phyloP scores from a whole-genome alignment of 1,140 invertebrate species.

The Drosophila arizonae region DNA sequence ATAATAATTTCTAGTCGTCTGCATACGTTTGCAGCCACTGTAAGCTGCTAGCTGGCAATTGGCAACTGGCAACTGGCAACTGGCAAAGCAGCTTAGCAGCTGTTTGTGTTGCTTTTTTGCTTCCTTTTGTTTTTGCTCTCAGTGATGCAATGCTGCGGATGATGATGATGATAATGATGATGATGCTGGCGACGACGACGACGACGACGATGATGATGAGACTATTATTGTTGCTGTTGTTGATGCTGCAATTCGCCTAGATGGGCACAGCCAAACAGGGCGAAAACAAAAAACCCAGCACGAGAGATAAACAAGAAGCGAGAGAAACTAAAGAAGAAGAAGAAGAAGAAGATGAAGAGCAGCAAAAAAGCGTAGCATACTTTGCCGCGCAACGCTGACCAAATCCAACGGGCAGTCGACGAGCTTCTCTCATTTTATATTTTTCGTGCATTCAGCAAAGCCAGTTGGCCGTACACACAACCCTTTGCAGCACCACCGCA shows the following conservation, averaged over 20 bases:
- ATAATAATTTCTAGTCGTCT: not conserved
- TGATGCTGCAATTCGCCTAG: slow-evolving; percentile 1
- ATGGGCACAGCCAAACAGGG: slow-evolving; percentile 11
- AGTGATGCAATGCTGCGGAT: slow-evolving; percentile 25
- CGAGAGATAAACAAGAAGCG: not conserved
- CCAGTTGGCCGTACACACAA: not conserved
- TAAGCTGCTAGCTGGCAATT: slow-evolving; percentile 13
- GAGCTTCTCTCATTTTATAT: not conserved
- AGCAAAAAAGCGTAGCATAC: slow-evolving; percentile 37
- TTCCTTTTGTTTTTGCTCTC: not conserved
- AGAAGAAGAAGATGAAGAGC: not conserved
- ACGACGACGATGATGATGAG: too few relatives aligned
- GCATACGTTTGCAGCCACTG: slow-evolving; percentile 12
- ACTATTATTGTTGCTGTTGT: not conserved
- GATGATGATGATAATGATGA: slow-evolving; percentile 14
- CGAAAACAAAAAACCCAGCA: not conserved
- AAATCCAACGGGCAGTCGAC: slow-evolving; percentile 23
- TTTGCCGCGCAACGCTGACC: slow-evolving; percentile 40
- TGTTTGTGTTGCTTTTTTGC: not conserved
- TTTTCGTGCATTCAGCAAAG: slow-evolving; percentile 17
- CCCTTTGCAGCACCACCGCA: not conserved
- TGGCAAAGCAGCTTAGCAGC: slow-evolving; percentile 34
- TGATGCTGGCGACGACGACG: too few relatives aligned
- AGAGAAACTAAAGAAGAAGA: not conserved
- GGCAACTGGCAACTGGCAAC: not conserved